These are phyloP conservation scores for Pseudopodoces humilis DNA, from an alignment of 2,113 vertebrate species.

Conservation along the genomic window DNA sequence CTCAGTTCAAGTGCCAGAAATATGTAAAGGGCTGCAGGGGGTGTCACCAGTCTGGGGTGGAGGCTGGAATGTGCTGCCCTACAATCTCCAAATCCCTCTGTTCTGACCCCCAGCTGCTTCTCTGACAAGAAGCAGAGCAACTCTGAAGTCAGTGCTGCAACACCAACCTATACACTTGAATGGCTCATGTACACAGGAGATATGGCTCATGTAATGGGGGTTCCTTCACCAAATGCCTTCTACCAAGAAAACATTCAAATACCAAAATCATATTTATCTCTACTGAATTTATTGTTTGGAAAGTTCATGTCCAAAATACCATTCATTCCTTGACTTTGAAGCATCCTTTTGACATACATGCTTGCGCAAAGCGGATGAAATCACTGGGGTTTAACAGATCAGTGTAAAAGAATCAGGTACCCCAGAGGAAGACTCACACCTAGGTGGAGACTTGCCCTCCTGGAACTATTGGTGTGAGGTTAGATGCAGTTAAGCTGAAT, in stretches of 20 bases:
- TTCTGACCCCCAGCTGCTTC: not conserved
- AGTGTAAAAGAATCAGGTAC: not conserved
- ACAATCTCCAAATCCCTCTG: not conserved
- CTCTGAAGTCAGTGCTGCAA: not conserved
- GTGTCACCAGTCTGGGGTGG: not conserved
- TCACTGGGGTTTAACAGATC: not conserved
- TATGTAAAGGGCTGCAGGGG: not conserved
- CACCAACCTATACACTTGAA: not conserved
- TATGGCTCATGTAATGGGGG: not conserved
- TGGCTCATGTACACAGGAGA: fast-evolving
- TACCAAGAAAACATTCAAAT: not conserved
- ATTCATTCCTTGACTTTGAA: not conserved
- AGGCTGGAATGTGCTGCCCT: not conserved
- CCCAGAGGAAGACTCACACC: not conserved
- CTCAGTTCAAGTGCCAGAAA: not conserved
- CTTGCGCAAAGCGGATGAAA: not conserved
- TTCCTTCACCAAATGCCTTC: not conserved
- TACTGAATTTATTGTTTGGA: not conserved
- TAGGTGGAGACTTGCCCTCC: not conserved
- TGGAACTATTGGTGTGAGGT: not conserved
- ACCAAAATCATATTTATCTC: not conserved
- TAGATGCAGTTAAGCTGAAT: not conserved
- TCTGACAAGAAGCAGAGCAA: not conserved
- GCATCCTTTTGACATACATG: not conserved
- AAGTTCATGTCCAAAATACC: not conserved